Percentiles rank a stretch among this genome's conserved stretches.
phyloP scores from a whole-genome alignment of 1,140 invertebrate genomes.

The Drepana arcuata region DNA sequence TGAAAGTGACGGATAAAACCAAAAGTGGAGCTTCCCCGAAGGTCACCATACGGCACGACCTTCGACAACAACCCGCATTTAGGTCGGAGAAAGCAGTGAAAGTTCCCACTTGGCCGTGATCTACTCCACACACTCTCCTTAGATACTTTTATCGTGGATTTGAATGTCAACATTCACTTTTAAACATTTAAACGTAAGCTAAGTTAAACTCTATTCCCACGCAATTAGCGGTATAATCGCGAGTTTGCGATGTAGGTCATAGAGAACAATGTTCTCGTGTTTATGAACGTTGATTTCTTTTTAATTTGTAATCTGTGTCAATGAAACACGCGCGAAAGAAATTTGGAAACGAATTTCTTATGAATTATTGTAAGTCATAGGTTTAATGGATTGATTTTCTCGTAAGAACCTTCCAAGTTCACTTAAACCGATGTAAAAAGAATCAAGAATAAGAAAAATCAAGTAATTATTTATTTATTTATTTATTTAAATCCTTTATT shows the following conservation, averaged over 20 bases:
- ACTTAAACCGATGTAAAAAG: too few relatives aligned
- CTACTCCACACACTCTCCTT: slow-evolving; percentile 47
- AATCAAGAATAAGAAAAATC: too few relatives aligned
- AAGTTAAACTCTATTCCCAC: slow-evolving; percentile 16
- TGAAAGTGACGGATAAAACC: slow-evolving; percentile 60
- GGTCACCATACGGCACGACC: slow-evolving; percentile 43
- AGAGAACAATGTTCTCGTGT: slow-evolving; percentile 14
- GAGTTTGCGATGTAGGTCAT: slow-evolving; percentile 19
- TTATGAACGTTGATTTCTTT: slow-evolving; percentile 28
- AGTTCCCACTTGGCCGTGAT: slow-evolving; percentile 47
- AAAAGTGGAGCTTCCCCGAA: slow-evolving; percentile 49
- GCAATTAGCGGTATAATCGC: slow-evolving; percentile 11
- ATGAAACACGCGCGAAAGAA: too few relatives aligned
- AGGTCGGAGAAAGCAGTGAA: slow-evolving; percentile 58
- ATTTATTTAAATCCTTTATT: too few relatives aligned
- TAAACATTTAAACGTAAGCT: slow-evolving; percentile 2
- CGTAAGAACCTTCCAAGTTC: too few relatives aligned
- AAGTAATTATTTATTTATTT: too few relatives aligned
- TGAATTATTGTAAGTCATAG: too few relatives aligned
- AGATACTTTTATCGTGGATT: slow-evolving; percentile 20
- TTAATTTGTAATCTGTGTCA: too few relatives aligned
- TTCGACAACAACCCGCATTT: slow-evolving; percentile 33
- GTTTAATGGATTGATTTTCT: too few relatives aligned
- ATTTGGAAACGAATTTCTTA: too few relatives aligned
- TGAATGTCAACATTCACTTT: slow-evolving; percentile 25